phyloP scores from a whole-genome alignment of 2,888 invertebrate species.

The Leistus spinibarbis region DNA sequence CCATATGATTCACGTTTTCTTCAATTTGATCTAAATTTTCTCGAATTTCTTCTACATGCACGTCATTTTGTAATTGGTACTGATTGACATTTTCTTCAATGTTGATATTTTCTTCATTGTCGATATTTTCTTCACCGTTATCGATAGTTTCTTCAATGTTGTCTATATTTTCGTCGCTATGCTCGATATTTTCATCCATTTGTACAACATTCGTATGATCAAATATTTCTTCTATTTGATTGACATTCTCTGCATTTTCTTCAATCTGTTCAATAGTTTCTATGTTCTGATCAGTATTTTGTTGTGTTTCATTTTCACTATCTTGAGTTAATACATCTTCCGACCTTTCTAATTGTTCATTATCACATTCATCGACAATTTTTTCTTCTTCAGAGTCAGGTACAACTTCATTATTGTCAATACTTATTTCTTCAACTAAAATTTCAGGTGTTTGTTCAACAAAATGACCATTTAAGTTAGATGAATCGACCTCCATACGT shows the following conservation, averaged over 20 bases:
- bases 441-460: constrained; percentile 7
- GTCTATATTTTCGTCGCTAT: constrained; percentile 45
- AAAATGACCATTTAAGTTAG: constrained; percentile 40
- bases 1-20: constrained; percentile 48
- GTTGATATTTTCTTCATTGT: constrained; percentile 53
- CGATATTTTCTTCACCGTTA: constrained; percentile 37
- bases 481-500: constrained; percentile 32
- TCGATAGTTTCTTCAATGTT: constrained; percentile 41
- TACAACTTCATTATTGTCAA: constrained; percentile 27
- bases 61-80: too few species aligned
- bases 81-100: constrained; percentile 54
- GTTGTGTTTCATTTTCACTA: constrained; percentile 43
- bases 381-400: constrained; percentile 32
- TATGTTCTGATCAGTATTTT: not conserved
- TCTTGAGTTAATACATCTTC: constrained; percentile 46
- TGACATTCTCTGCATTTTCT: constrained; percentile 43
- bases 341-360: not conserved
- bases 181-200: constrained; percentile 31
- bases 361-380: not conserved
- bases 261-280: not conserved
- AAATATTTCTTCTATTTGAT: constrained; percentile 34
- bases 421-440: constrained; percentile 8
- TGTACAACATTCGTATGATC: constrained; percentile 3
- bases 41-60: too few species aligned
- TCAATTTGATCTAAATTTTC: too few species aligned